phyloP scores from a whole-genome alignment of 2,113 vertebrate genomes.

The Arvicanthis niloticus region DNA sequence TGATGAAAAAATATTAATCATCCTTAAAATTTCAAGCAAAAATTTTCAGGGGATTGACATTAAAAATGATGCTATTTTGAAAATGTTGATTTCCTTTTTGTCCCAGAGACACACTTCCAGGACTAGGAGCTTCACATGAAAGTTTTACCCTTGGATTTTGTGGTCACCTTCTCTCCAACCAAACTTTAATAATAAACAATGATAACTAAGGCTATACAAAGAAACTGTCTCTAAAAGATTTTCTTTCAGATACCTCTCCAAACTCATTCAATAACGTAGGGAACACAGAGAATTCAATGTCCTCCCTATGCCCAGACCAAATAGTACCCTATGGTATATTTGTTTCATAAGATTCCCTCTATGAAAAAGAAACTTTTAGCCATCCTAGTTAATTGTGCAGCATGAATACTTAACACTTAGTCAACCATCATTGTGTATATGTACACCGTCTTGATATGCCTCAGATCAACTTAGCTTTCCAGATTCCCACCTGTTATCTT shows the following conservation, averaged over 20 bases:
- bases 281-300: not conserved
- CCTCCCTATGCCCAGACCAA: rapidly evolving
- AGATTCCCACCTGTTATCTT: not conserved
- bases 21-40: not conserved
- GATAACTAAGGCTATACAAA: not conserved
- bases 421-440: not conserved
- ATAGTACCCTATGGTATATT: no score
- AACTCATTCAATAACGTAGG: no score
- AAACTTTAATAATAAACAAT: not conserved
- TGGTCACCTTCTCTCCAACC: not conserved
- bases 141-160: not conserved
- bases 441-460: constrained; percentile 5
- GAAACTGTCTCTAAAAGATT: not conserved
- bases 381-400: not conserved
- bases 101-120: not conserved
- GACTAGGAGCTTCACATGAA: not conserved
- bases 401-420: not conserved
- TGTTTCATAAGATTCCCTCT: not conserved
- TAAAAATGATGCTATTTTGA: not conserved
- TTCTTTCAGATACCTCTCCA: not conserved
- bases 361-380: not conserved
- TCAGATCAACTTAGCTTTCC: not conserved
- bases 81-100: not conserved
- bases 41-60: not conserved
- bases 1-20: not conserved